Evolutionary conservation across 2,113 vertebrate genomes (phyloP).

Genomic region (Bucco capensis): DNA sequence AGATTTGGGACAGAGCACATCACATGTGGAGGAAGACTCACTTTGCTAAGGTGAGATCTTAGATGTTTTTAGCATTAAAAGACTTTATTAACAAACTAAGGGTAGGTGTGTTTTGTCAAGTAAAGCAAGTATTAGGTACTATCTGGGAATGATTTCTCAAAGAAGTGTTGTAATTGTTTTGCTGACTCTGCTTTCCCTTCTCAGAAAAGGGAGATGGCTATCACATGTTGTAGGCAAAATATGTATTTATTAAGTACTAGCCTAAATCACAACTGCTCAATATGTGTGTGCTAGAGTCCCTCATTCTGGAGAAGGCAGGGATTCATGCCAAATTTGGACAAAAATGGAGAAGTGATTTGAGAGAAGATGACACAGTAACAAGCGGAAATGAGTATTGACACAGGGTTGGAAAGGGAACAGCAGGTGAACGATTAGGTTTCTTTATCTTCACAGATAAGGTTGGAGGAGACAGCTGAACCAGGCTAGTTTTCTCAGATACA

Average conservation of each 20-base stretch:
- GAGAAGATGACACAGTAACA: neutral
- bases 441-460: slow-evolving; percentile 22
- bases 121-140: neutral
- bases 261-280: neutral
- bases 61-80: neutral
- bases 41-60: neutral
- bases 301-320: neutral
- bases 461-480: neutral
- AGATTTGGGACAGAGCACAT: slow-evolving; percentile 7
- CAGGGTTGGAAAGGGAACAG: neutral
- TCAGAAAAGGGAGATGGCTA: neutral
- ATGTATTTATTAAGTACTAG: neutral
- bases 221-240: neutral
- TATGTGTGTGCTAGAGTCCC: neutral
- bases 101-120: neutral
- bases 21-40: neutral
- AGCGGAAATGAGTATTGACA: slow-evolving; percentile 15
- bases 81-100: neutral
- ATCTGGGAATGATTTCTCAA: neutral
- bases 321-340: neutral
- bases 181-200: neutral
- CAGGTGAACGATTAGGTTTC: neutral
- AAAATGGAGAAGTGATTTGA: neutral
- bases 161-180: neutral
- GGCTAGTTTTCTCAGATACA: neutral